Conservation (phyloP, 1,140 invertebrate genomes). For the Choristoneura fumiferana region DNA sequence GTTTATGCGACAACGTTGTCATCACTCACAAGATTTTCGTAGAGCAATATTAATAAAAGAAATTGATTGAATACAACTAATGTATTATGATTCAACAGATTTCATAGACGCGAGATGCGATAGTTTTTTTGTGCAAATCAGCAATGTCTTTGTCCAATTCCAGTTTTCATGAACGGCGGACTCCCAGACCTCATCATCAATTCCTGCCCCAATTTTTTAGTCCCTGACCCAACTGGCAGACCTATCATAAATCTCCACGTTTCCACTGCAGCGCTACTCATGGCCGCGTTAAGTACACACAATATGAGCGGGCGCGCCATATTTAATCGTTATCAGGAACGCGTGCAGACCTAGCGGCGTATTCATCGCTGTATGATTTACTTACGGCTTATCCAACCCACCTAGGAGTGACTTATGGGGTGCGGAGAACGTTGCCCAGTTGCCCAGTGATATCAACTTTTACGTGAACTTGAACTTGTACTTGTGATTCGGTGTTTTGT, state of each 20-base stretch:
- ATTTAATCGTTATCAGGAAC: conserved; percentile 67
- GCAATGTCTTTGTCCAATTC: no score
- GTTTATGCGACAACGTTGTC: no score
- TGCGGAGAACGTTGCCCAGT: conserved; percentile 17
- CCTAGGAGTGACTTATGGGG: conserved; percentile 55
- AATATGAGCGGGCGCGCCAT: conserved; percentile 55
- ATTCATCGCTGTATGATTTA: conserved; percentile 68
- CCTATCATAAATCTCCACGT: conserved; percentile 34
- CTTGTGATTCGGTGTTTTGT: no score
- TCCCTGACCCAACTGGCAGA: conserved; percentile 21
- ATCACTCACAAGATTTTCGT: no score
- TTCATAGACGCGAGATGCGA: no score
- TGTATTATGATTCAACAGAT: no score
- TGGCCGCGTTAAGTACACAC: conserved; percentile 46
- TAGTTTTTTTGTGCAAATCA: no score
- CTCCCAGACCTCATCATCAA: no score
- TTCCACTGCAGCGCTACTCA: conserved; percentile 30
- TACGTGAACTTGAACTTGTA: conserved; percentile 14
- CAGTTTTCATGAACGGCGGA: no score
- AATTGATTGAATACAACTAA: no score
- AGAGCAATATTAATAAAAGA: no score
- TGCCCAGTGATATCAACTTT: not conserved
- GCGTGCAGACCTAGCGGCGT: conserved; percentile 47
- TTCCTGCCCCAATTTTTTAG: not conserved
- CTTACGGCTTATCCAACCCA: conserved; percentile 58